Evolutionary conservation across 2,888 invertebrate species (phyloP).

Genomic region (Gibbula magus): DNA sequence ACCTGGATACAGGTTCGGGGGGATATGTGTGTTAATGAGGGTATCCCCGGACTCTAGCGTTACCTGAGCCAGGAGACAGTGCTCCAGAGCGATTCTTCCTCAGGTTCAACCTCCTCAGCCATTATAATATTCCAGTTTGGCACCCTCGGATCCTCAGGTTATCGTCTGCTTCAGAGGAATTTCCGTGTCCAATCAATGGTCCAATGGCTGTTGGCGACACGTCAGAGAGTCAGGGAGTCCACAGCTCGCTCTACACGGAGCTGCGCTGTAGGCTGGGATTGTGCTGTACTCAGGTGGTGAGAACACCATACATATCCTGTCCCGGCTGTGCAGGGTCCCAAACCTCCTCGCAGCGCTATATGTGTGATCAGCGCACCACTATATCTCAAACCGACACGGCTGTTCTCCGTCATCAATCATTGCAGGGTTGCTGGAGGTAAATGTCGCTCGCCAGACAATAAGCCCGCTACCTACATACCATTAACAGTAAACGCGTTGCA

Average conservation of each 20-base stretch:
- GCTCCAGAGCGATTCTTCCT: not conserved
- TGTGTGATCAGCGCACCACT: not conserved
- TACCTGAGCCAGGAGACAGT: constrained; percentile 13
- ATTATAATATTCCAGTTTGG: not conserved
- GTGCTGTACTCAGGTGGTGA: not conserved
- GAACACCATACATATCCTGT: not conserved
- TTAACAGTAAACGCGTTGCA: too few relatives aligned
- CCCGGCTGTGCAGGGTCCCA: not conserved
- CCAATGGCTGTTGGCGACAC: constrained; percentile 15
- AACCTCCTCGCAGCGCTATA: not conserved
- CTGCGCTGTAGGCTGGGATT: not conserved
- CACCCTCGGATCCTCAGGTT: not conserved
- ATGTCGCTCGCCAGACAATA: not conserved
- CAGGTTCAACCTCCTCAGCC: not conserved
- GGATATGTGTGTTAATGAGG: too few relatives aligned
- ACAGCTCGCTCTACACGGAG: not conserved
- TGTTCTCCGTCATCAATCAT: not conserved
- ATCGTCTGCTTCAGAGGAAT: constrained; percentile 10
- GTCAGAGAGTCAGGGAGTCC: not conserved
- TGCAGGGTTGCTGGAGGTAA: not conserved
- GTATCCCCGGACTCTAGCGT: not conserved
- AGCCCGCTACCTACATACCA: too few relatives aligned
- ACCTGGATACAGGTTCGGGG: too few relatives aligned
- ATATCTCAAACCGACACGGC: not conserved
- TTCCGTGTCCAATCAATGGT: not conserved